A percentile compares a stretch with the other conserved stretches of the same genome.
Evolutionary conservation across 2,888 invertebrate species (phyloP).

Genomic region (Lacanobia wlatinum): DNA sequence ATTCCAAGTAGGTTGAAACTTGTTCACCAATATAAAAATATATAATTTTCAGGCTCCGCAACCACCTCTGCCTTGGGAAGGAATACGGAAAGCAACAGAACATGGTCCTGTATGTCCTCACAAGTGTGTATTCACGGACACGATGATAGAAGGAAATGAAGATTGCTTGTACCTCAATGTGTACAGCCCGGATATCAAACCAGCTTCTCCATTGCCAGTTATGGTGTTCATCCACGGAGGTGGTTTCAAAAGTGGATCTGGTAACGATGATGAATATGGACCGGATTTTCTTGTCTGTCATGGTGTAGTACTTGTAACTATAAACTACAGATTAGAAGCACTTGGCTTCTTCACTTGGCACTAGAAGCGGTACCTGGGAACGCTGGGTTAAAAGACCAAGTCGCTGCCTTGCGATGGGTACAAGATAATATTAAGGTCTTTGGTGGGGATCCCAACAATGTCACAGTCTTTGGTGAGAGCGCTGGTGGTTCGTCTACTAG

Average conservation of each 20-base stretch:
- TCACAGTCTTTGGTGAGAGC: constrained; percentile 77
- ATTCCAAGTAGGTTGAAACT: no score
- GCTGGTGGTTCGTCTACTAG: constrained; percentile 71
- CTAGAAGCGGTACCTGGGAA: constrained; percentile 75
- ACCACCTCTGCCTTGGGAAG: constrained; percentile 72
- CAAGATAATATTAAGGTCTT: constrained; percentile 71
- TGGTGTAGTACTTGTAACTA: constrained; percentile 74
- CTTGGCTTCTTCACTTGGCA: constrained; percentile 76
- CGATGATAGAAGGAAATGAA: constrained; percentile 68
- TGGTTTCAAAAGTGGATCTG: constrained; percentile 73
- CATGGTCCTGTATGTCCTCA: constrained; percentile 73
- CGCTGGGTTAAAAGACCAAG: constrained; percentile 76
- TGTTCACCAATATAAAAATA: no score
- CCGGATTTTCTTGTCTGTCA: constrained; percentile 76
- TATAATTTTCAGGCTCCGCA: constrained; percentile 70
- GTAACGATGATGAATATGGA: constrained; percentile 70
- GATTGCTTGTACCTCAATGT: constrained; percentile 78
- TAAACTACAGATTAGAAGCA: constrained; percentile 73
- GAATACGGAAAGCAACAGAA: constrained; percentile 69
- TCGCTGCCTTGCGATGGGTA: constrained; percentile 73
- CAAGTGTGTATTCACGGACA: constrained; percentile 27
- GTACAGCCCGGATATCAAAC: constrained; percentile 70
- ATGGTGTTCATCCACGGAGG: constrained; percentile 80
- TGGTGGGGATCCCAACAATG: constrained; percentile 74
- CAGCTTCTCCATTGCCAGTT: constrained; percentile 68